Evolutionary conservation across 2,888 invertebrate genomes (phyloP).

Genomic region (Trachelus tabidus): DNA sequence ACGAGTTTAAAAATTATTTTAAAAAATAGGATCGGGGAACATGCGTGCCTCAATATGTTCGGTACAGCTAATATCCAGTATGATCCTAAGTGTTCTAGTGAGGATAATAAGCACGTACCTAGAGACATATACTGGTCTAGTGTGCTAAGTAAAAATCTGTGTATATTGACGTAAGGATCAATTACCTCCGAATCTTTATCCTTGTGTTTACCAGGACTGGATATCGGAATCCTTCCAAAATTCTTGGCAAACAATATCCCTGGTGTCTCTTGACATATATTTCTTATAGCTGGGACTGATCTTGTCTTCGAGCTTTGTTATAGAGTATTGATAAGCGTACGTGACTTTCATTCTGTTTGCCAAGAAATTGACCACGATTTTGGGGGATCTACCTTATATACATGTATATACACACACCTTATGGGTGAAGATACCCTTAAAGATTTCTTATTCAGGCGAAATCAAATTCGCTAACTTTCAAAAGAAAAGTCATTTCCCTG

Average conservation of each 20-base stretch:
- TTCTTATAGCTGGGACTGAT: neutral
- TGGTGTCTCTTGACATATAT: neutral
- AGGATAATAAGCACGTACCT: neutral
- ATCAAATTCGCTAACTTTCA: neutral
- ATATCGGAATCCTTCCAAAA: neutral
- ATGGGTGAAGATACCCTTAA: neutral
- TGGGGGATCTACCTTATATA: neutral
- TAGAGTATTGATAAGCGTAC: neutral
- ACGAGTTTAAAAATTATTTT: constrained; percentile 6
- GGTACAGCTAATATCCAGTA: neutral
- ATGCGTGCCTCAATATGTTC: neutral
- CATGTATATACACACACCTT: neutral
- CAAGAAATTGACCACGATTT: neutral
- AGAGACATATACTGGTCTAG: neutral
- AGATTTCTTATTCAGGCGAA: neutral
- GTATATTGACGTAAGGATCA: neutral
- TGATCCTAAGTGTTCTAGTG: neutral
- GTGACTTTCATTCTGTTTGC: neutral
- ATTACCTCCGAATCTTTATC: neutral
- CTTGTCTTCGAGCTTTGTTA: neutral
- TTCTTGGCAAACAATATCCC: neutral
- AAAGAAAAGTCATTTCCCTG: constrained; percentile 29
- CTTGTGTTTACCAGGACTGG: neutral
- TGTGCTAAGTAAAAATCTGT: neutral
- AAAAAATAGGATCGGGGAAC: neutral